A percentile compares a stretch with the other conserved stretches of the same genome.
Evolutionary conservation across 2,888 invertebrate genomes (phyloP).

Genomic region (Norana najaformis): DNA sequence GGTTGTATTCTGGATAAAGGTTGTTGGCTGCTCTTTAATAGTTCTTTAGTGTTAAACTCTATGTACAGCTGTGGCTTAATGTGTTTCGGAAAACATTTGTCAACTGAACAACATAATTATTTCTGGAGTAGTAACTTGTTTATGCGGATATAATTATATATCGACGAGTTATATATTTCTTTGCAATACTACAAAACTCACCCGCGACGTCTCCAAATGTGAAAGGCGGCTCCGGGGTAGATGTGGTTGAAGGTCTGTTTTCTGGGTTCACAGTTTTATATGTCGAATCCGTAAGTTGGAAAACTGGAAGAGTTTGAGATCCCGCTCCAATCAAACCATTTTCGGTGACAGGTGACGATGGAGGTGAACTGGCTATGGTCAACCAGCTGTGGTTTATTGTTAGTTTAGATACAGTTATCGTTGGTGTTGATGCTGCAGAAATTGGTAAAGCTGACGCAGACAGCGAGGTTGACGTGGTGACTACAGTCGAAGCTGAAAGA

Average conservation of each 20-base stretch:
- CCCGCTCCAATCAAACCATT: not conserved
- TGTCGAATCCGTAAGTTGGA: not conserved
- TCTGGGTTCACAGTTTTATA: not conserved
- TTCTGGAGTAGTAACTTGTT: too few relatives aligned
- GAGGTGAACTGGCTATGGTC: not conserved
- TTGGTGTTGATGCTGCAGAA: not conserved
- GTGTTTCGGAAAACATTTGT: too few relatives aligned
- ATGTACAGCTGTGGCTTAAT: too few relatives aligned
- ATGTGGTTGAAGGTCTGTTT: not conserved
- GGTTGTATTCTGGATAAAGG: too few relatives aligned
- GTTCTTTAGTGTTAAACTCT: too few relatives aligned
- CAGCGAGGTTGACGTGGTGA: not conserved
- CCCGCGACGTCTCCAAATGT: not conserved
- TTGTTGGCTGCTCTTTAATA: too few relatives aligned
- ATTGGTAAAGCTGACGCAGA: not conserved
- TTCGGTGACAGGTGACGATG: not conserved
- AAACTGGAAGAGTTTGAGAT: conserved; percentile 4
- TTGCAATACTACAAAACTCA: not conserved
- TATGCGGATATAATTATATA: too few relatives aligned
- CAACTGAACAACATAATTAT: too few relatives aligned
- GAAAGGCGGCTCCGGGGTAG: not conserved
- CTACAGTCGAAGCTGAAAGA: not conserved
- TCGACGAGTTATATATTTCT: not conserved
- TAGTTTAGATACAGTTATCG: not conserved
- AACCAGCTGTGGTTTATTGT: not conserved